phyloP scores from a whole-genome alignment of 1,140 invertebrate genomes.

The Coptotermes formosanus region DNA sequence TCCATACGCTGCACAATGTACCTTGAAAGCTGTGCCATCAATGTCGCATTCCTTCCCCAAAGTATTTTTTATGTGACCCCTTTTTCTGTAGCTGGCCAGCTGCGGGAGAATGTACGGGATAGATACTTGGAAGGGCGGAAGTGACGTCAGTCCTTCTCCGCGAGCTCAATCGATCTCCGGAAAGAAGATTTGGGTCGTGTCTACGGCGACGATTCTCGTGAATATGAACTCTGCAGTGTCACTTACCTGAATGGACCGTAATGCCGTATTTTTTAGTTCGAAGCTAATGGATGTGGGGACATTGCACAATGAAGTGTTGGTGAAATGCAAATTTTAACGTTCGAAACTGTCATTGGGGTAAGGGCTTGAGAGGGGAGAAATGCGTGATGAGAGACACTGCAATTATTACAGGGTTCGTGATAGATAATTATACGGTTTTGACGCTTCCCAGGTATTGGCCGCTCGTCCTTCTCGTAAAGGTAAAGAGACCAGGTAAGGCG shows the following conservation, averaged over 20 bases:
- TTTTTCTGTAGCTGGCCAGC: not conserved
- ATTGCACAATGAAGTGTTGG: too few species aligned
- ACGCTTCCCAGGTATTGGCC: too few species aligned
- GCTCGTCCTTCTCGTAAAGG: too few species aligned
- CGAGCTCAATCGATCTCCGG: constrained; percentile 8
- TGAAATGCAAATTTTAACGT: too few species aligned
- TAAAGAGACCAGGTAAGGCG: too few species aligned
- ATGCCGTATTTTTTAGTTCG: too few species aligned
- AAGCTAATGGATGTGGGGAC: too few species aligned
- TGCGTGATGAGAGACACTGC: too few species aligned
- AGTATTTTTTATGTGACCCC: not conserved
- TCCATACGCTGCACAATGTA: not conserved
- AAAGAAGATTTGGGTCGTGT: not conserved
- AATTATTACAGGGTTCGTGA: too few species aligned
- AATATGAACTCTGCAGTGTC: not conserved
- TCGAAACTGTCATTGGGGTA: too few species aligned
- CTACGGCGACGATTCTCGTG: not conserved
- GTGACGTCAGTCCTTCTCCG: not conserved
- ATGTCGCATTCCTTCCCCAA: not conserved
- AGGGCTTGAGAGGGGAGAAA: too few species aligned
- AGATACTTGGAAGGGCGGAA: not conserved
- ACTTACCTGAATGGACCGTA: not conserved
- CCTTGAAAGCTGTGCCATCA: not conserved
- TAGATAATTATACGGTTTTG: too few species aligned
- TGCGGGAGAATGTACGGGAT: not conserved